Evolutionary conservation across 2,888 invertebrate genomes (phyloP).

Genomic region (Lasioglossum calceatum): DNA sequence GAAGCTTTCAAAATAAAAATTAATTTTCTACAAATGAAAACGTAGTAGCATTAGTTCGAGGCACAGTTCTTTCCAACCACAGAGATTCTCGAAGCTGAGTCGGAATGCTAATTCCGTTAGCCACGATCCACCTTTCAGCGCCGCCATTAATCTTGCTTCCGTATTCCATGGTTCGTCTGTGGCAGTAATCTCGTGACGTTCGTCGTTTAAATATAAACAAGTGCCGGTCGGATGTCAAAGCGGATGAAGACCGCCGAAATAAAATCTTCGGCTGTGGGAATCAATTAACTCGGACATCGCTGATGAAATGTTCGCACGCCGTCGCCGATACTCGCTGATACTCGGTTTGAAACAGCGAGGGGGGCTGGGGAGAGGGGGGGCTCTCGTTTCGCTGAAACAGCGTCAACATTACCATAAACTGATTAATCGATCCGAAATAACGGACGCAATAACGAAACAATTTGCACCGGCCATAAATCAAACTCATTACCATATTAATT

Average conservation of each 20-base stretch:
- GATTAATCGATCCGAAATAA: constrained; percentile 64
- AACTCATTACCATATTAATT: constrained; percentile 69
- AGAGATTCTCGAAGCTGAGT: neutral
- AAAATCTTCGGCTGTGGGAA: constrained; percentile 5
- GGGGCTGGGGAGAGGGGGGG: neutral
- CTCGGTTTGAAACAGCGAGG: neutral
- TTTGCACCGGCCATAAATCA: constrained; percentile 59
- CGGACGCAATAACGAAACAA: constrained; percentile 64
- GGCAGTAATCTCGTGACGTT: neutral
- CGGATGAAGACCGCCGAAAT: constrained; percentile 1
- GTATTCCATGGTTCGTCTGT: neutral
- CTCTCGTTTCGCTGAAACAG: constrained; percentile 28
- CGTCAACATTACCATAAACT: constrained; percentile 58
- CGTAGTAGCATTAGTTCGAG: neutral
- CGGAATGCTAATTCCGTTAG: neutral
- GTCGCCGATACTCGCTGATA: neutral
- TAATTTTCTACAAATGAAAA: neutral
- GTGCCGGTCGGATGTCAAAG: constrained; percentile 8
- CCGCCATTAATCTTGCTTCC: neutral
- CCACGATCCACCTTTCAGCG: neutral
- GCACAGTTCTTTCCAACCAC: neutral
- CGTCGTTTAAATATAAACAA: constrained; percentile 1
- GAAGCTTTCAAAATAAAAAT: too few species aligned
- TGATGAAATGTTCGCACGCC: constrained; percentile 14
- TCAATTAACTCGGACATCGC: constrained; percentile 7